These are phyloP conservation scores for Paramisgurnus dabryanus DNA, from an alignment of 2,113 vertebrate species.

Conservation along the genomic window DNA sequence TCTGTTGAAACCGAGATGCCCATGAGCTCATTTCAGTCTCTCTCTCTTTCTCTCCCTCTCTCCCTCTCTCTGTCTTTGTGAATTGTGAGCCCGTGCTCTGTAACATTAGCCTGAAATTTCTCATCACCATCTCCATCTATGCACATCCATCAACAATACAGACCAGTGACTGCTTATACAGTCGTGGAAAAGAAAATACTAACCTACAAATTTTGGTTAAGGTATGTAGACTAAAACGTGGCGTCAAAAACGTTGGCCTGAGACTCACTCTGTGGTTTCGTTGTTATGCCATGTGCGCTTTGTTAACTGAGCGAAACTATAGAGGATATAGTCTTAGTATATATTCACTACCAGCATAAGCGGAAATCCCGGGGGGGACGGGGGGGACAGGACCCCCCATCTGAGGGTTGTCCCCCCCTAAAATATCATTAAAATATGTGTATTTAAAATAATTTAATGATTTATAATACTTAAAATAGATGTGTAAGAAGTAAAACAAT, in stretches of 20 bases:
- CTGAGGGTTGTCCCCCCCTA: too few species aligned
- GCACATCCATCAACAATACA: slow-evolving; percentile 65
- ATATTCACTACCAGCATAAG: background rate
- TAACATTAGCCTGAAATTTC: slow-evolving; percentile 61
- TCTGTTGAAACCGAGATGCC: slow-evolving; percentile 69
- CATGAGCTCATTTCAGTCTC: slow-evolving; percentile 74
- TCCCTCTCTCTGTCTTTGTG: slow-evolving; percentile 59
- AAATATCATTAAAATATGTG: too few species aligned
- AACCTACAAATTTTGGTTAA: slow-evolving; percentile 46
- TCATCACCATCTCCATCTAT: slow-evolving; percentile 65
- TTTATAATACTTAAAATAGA: too few species aligned
- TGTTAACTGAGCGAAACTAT: slow-evolving; percentile 20
- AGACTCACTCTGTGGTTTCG: slow-evolving; percentile 47
- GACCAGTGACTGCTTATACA: slow-evolving; percentile 62
- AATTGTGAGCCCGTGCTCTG: slow-evolving; percentile 42
- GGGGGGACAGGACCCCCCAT: too few species aligned
- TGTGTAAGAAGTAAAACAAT: too few species aligned
- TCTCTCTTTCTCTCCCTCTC: slow-evolving; percentile 69
- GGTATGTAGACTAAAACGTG: slow-evolving; percentile 45
- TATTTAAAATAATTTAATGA: too few species aligned
- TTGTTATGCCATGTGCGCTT: slow-evolving; percentile 35
- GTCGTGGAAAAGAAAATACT: slow-evolving; percentile 57
- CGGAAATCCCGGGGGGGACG: too few species aligned
- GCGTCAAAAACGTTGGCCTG: slow-evolving; percentile 53
- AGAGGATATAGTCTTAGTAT: background rate